Evolutionary conservation across 2,113 vertebrate genomes (phyloP), one percentile per base, ranked within the genome.

Genomic region (Calyptommatus sinebrachiatus): DNA sequence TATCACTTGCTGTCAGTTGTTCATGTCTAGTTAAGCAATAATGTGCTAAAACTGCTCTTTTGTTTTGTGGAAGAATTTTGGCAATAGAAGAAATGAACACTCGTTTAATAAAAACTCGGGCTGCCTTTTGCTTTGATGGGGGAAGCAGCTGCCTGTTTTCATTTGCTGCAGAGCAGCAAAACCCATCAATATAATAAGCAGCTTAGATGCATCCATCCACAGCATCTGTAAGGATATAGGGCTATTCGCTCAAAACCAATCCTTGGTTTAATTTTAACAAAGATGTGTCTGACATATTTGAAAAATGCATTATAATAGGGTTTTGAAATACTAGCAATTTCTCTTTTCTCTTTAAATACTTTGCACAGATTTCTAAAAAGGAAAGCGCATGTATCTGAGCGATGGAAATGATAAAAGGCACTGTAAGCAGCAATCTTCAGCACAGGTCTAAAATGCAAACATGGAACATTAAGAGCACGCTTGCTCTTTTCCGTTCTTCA

Each of bases 1-100:
- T 99, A 99, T 99, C 98, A 98, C 96, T 96, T 96, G 96, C 96
- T 96, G 97, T 98, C 98, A 99, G 98, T 97, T 96, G 96, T 97
- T 96, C 97, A 96, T 96, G 96, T 97, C 97, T 96, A 97, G 97
- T 96, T 94, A 96, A 95, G 95, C 95, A 95, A 95, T 95, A 96
- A 96, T 96, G 93, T 95, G 95, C 95, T 95, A 95, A 96, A 95
- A 96, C 93, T 95, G 94, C 95, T 96, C 96, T 94, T 97, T 96
- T 97, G 96, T 96, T 95, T 96, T 94, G 90, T 94, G 95, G 88
- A 95, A 96, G 95, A 95, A 96, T 96, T 96, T 97, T 98, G 98
- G 97, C 97, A 99, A 96, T 93, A 94, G 96, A 98, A 98, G 96
- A 98, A 97, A 97, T 97, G 97, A 98, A 98, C 95, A 97, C 95